phyloP scores from a whole-genome alignment of 2,888 invertebrate species.

The Melikaiella ostensackeni region DNA sequence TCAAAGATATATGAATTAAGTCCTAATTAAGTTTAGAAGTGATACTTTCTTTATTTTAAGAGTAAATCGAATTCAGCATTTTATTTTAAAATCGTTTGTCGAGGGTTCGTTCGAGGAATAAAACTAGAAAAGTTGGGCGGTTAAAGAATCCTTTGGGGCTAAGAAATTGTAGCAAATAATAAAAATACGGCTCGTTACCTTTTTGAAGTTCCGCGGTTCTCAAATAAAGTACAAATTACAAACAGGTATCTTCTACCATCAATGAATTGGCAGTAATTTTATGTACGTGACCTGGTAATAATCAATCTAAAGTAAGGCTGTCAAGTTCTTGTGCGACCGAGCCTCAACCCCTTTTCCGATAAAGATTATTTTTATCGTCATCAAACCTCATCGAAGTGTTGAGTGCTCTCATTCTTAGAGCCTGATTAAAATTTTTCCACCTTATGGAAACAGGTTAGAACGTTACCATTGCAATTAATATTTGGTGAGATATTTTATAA shows the following conservation, averaged over 20 bases:
- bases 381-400: neutral
- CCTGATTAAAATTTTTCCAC: neutral
- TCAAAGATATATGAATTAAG: no score
- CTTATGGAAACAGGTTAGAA: no score
- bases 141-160: conserved; percentile 4
- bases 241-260: neutral
- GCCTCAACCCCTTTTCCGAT: neutral
- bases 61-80: neutral
- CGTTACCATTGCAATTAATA: no score
- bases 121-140: neutral
- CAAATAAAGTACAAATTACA: neutral
- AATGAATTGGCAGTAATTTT: neutral
- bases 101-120: neutral
- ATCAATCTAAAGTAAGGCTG: neutral
- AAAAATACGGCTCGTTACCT: neutral
- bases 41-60: neutral
- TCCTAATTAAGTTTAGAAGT: neutral
- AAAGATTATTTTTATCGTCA: neutral
- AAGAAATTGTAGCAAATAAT: neutral
- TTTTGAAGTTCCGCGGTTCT: neutral
- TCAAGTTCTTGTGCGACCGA: neutral
- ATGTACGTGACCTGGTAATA: neutral
- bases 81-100: neutral
- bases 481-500: neutral
- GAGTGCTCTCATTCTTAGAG: neutral